Evolutionary conservation across 2,113 vertebrate species (phyloP).

Genomic region (Columba janthina): DNA sequence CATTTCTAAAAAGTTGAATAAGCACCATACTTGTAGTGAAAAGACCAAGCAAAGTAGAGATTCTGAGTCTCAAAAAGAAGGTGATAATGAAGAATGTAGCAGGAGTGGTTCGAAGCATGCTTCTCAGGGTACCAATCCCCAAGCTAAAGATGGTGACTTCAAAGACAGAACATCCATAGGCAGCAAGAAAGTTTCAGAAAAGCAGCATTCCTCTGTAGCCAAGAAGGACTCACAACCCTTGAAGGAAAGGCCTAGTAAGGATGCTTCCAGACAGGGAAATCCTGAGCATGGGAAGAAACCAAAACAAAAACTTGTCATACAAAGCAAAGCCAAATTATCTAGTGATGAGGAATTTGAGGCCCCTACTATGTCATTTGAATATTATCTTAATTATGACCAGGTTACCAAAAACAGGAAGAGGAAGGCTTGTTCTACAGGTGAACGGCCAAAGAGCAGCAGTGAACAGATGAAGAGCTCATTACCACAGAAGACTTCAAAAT

Average conservation of each 20-base stretch:
- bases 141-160: neutral
- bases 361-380: slow-evolving; percentile 86
- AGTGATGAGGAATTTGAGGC: slow-evolving; percentile 41
- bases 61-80: neutral
- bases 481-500: neutral
- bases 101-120: neutral
- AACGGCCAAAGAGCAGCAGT: neutral
- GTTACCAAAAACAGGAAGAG: slow-evolving; percentile 70
- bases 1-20: neutral
- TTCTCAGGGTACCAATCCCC: neutral
- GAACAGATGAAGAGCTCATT: neutral
- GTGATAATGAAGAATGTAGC: neutral
- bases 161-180: neutral
- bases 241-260: neutral
- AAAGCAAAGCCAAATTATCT: neutral
- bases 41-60: neutral
- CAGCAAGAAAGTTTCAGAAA: neutral
- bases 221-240: neutral
- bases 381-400: slow-evolving; percentile 82
- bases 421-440: neutral
- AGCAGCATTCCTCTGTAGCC: neutral
- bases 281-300: neutral
- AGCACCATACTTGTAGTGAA: neutral
- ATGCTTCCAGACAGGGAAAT: neutral
- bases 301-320: neutral